phyloP scores from a whole-genome alignment of 2,113 vertebrate genomes.

The Clupea harengus region DNA sequence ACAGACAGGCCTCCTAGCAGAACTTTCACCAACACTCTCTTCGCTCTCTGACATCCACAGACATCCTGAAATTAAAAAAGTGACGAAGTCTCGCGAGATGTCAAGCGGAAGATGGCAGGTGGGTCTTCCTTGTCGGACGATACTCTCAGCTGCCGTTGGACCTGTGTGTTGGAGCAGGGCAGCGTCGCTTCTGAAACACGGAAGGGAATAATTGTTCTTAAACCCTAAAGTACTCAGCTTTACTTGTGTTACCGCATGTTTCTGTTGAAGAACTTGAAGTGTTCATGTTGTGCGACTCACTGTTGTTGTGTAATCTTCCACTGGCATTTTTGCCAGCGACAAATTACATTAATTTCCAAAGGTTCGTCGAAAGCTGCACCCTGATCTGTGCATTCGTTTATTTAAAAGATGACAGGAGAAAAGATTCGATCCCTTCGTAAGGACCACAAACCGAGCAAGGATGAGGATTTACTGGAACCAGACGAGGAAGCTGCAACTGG shows the following conservation, averaged over 20 bases:
- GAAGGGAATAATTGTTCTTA: constrained; percentile 34
- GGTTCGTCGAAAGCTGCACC: constrained; percentile 67
- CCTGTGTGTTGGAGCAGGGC: constrained; percentile 35
- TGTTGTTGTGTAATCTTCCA: constrained; percentile 47
- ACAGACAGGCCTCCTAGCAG: too few relatives aligned
- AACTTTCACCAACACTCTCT: too few relatives aligned
- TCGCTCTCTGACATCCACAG: too few relatives aligned
- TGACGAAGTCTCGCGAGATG: constrained; percentile 68
- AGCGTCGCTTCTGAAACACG: constrained; percentile 41
- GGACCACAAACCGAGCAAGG: constrained; percentile 86
- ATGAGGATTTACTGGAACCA: constrained; percentile 84
- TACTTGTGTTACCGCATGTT: constrained; percentile 35
- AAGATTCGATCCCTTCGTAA: constrained; percentile 91
- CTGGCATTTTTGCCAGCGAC: constrained; percentile 51
- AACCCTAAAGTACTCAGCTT: background rate
- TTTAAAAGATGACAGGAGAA: constrained; percentile 87
- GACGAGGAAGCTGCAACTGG: constrained; percentile 87
- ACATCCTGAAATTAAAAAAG: background rate
- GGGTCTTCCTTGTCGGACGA: constrained; percentile 51
- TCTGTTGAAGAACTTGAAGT: constrained; percentile 49
- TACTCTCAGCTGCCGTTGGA: constrained; percentile 48
- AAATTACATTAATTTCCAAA: constrained; percentile 57
- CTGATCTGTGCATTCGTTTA: constrained; percentile 50
- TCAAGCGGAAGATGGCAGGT: constrained; percentile 62
- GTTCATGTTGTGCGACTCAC: constrained; percentile 63